Conservation (phyloP, 2,888 invertebrate genomes). For the Epinotia bilunana region DNA sequence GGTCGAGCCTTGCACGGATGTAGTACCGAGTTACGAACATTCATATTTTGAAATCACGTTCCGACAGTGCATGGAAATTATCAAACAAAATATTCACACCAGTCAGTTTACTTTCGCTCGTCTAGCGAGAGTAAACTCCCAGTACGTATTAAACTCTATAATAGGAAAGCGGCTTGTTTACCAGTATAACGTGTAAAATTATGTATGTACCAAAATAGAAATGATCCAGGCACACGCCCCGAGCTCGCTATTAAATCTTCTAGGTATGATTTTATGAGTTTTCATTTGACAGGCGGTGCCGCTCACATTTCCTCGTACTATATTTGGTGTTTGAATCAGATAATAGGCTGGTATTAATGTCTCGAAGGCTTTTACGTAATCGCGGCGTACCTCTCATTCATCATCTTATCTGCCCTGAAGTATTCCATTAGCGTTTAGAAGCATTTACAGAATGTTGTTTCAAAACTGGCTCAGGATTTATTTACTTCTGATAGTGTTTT, state of each 20-base stretch:
- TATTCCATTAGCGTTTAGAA: constrained; percentile 41
- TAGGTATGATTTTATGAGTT: constrained; percentile 49
- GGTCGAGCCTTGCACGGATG: constrained; percentile 7
- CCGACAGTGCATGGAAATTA: constrained; percentile 43
- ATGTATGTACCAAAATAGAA: constrained; percentile 30
- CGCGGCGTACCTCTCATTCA: constrained; percentile 37
- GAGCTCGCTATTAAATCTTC: constrained; percentile 55
- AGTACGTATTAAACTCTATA: constrained; percentile 55
- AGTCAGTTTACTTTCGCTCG: constrained; percentile 71
- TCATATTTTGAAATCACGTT: constrained; percentile 34
- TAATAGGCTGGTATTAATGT: constrained; percentile 39
- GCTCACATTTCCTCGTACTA: constrained; percentile 43
- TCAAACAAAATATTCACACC: constrained; percentile 50
- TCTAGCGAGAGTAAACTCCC: constrained; percentile 68
- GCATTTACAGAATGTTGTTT: constrained; percentile 41
- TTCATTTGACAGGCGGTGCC: constrained; percentile 25
- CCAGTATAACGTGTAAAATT: constrained; percentile 59
- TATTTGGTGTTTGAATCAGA: constrained; percentile 48
- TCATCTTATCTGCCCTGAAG: constrained; percentile 41
- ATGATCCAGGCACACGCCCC: constrained; percentile 6
- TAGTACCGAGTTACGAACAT: constrained; percentile 11
- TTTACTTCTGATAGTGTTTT: constrained; percentile 32
- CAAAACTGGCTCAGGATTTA: constrained; percentile 38
- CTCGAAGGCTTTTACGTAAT: constrained; percentile 43
- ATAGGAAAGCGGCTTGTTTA: constrained; percentile 60